Conservation (phyloP, 2,113 vertebrate genomes). For the Verasper variegatus region DNA sequence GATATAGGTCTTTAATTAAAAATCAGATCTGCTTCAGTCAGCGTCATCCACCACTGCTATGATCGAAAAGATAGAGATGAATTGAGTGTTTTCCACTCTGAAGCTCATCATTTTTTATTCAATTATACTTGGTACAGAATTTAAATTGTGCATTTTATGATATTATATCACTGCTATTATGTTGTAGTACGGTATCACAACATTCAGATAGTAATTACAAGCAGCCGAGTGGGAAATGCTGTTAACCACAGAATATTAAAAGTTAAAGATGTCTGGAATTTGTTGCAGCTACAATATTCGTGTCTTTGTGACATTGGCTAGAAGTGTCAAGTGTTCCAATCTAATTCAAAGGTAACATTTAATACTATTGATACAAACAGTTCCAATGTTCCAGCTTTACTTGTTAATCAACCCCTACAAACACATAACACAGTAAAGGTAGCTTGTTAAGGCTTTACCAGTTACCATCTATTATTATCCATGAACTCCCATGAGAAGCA, state of each 20-base stretch:
- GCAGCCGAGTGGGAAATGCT: background rate
- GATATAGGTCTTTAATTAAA: conserved; percentile 40
- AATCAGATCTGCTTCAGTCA: conserved; percentile 7
- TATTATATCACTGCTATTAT: background rate
- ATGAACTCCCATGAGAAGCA: too few relatives aligned
- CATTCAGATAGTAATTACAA: background rate
- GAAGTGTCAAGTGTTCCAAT: too few relatives aligned
- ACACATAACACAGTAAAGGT: background rate
- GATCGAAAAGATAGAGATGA: conserved; percentile 6
- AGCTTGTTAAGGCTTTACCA: too few relatives aligned
- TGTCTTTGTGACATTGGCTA: too few relatives aligned
- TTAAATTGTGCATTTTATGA: background rate
- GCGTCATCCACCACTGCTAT: conserved; percentile 5
- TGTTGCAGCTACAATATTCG: too few relatives aligned
- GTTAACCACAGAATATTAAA: background rate
- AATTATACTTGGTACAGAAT: background rate
- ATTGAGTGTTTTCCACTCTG: background rate
- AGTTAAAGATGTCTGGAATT: background rate
- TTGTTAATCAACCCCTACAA: background rate
- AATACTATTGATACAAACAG: too few relatives aligned
- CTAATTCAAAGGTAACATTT: too few relatives aligned
- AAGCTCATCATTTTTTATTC: background rate
- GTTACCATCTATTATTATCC: too few relatives aligned
- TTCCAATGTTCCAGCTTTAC: too few relatives aligned
- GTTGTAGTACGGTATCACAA: background rate